A percentile compares a stretch with the other conserved stretches of the same genome.
Evolutionary conservation across 1,140 invertebrate species (phyloP).

Genomic region (Caenorhabditis remanei): DNA sequence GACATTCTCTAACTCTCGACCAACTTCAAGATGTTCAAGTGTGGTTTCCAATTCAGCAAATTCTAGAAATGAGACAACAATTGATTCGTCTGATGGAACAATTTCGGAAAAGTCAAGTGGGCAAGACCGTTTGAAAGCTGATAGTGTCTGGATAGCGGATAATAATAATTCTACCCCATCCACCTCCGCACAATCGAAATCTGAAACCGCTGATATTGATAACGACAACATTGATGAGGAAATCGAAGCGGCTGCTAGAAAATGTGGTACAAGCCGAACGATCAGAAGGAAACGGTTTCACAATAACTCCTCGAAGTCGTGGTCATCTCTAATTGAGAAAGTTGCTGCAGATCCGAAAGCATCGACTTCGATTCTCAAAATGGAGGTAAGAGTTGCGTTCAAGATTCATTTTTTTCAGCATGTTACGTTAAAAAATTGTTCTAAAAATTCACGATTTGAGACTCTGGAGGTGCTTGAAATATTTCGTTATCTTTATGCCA

Average conservation of each 20-base stretch:
- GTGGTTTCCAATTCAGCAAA: not conserved
- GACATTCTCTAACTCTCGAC: slow-evolving; percentile 6
- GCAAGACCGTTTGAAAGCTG: slow-evolving; percentile 2
- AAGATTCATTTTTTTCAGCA: too few relatives aligned
- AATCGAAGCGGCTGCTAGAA: not conserved
- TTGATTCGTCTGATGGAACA: not conserved
- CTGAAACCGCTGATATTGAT: not conserved
- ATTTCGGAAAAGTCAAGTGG: slow-evolving; percentile 21
- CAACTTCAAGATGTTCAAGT: not conserved
- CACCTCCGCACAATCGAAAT: not conserved
- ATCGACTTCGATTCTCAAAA: not conserved
- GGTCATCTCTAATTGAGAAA: slow-evolving; percentile 14
- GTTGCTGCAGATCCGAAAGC: slow-evolving; percentile 6
- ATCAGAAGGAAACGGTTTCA: not conserved
- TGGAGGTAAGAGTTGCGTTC: not conserved
- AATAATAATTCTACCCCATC: slow-evolving; percentile 33
- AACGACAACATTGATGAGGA: slow-evolving; percentile 24
- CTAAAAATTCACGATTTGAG: too few relatives aligned
- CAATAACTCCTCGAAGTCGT: not conserved
- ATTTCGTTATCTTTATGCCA: too few relatives aligned
- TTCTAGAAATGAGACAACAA: not conserved
- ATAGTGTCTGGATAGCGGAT: not conserved
- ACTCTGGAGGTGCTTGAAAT: too few relatives aligned
- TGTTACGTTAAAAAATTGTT: too few relatives aligned
- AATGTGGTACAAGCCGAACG: not conserved